phyloP scores from a whole-genome alignment of 30 jellyfish, hydroid and myxozoan genomes.

The Pseudorhiza aurosa region DNA sequence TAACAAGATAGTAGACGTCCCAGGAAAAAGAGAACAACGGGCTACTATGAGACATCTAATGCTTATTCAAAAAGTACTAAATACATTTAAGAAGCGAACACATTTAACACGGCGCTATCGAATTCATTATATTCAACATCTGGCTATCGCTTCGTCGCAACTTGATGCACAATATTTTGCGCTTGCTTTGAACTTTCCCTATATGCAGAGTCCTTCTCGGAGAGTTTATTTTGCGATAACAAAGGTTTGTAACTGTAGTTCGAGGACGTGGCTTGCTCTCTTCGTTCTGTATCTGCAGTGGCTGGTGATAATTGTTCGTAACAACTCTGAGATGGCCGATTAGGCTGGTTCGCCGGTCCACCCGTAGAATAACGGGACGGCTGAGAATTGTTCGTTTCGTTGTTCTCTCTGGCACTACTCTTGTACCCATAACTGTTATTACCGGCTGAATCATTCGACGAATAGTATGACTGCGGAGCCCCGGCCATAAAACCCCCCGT shows the following conservation, averaged over 20 bases:
- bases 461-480: slow-evolving; percentile 41
- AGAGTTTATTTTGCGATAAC: slow-evolving; percentile 33
- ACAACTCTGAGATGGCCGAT: slow-evolving; percentile 11
- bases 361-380: slow-evolving; percentile 20
- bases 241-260: slow-evolving; percentile 20
- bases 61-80: slow-evolving; percentile 35
- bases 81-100: slow-evolving; percentile 65
- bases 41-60: slow-evolving; percentile 7
- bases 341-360: slow-evolving; percentile 1
- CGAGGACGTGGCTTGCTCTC: slow-evolving; percentile 26
- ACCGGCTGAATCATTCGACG: slow-evolving; percentile 35
- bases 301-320: slow-evolving; percentile 78
- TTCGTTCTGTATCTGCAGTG: slow-evolving; percentile 43
- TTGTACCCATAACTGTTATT: slow-evolving; percentile 33
- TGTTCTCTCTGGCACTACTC: neutral
- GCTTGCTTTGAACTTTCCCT: slow-evolving; percentile 60
- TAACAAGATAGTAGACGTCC: neutral
- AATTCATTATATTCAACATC: slow-evolving; percentile 15
- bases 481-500: slow-evolving; percentile 74
- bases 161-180: slow-evolving; percentile 51
- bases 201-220: slow-evolving; percentile 58
- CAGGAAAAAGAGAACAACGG: neutral
- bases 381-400: slow-evolving; percentile 22
- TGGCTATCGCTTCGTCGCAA: slow-evolving; percentile 59
- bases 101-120: slow-evolving; percentile 40